Evolutionary conservation across 53 echinoderm and acorn worm species (phyloP).

Genomic region (Patiria pectinifera): DNA sequence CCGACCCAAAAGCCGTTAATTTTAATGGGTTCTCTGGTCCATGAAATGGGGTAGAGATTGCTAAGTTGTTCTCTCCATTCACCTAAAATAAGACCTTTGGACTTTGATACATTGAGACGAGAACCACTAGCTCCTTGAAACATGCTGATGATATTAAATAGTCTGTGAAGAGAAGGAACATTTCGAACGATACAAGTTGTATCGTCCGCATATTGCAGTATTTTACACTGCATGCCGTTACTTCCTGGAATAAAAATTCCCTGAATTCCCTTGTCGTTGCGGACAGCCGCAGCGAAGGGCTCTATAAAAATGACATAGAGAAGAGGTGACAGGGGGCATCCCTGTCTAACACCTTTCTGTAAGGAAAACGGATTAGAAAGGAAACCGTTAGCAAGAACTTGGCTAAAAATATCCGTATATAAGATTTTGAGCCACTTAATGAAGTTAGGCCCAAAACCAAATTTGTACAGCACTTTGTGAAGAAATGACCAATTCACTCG

Average conservation of each 20-base stretch:
- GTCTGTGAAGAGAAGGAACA: neutral
- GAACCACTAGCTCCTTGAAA: slow-evolving; percentile 28
- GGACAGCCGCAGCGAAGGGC: slow-evolving; percentile 20
- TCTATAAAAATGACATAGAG: slow-evolving; percentile 26
- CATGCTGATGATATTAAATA: neutral
- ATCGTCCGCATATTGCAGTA: slow-evolving; percentile 48
- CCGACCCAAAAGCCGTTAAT: slow-evolving; percentile 45
- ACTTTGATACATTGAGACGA: slow-evolving; percentile 29
- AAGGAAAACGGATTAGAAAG: slow-evolving; percentile 34
- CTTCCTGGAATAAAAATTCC: slow-evolving; percentile 11
- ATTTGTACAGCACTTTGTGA: slow-evolving; percentile 1
- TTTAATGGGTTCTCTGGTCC: slow-evolving; percentile 35
- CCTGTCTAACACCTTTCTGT: slow-evolving; percentile 59
- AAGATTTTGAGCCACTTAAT: slow-evolving; percentile 63
- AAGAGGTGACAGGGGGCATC: slow-evolving; percentile 31
- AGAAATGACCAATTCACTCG: slow-evolving; percentile 53
- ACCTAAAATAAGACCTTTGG: slow-evolving; percentile 21
- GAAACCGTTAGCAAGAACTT: slow-evolving; percentile 53
- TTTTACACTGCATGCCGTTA: neutral
- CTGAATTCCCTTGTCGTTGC: neutral
- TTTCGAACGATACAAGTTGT: slow-evolving; percentile 21
- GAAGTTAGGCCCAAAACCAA: slow-evolving; percentile 62
- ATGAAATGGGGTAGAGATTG: neutral
- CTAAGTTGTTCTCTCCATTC: neutral
- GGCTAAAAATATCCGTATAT: slow-evolving; percentile 55